Evolutionary conservation across 2,888 invertebrate genomes (phyloP).

Genomic region (Encarsia formosa): DNA sequence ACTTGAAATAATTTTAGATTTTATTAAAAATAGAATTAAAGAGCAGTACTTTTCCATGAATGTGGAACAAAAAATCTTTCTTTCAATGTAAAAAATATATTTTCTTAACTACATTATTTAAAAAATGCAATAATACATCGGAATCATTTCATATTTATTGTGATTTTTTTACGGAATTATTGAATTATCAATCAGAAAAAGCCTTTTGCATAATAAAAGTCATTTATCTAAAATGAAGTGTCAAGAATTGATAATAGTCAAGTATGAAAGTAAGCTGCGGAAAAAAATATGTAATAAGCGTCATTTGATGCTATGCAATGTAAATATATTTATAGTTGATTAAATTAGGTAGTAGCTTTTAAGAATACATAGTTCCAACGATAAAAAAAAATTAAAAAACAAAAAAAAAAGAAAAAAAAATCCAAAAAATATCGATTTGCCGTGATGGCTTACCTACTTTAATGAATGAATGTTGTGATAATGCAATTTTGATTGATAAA

Average conservation of each 20-base stretch:
- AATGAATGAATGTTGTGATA: constrained; percentile 22
- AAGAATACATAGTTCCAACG: constrained; percentile 26
- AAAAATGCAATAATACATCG: too few relatives aligned
- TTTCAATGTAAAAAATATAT: too few relatives aligned
- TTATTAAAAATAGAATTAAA: too few relatives aligned
- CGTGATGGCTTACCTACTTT: constrained; percentile 19
- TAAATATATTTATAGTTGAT: constrained; percentile 28
- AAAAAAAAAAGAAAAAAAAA: constrained; percentile 24
- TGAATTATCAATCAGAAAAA: background rate
- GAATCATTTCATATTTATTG: too few relatives aligned
- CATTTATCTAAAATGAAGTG: too few relatives aligned
- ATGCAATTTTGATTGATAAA: constrained; percentile 21
- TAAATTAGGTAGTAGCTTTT: constrained; percentile 18
- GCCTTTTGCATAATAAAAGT: too few relatives aligned
- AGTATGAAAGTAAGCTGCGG: background rate
- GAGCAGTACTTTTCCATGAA: too few relatives aligned
- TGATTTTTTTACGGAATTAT: too few relatives aligned
- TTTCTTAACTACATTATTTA: too few relatives aligned
- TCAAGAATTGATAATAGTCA: background rate
- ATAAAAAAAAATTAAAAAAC: too few relatives aligned
- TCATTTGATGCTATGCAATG: constrained; percentile 21
- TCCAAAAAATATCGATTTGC: constrained; percentile 20
- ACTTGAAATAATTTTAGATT: too few relatives aligned
- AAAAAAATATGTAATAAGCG: constrained; percentile 12
- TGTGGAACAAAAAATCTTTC: too few relatives aligned